Percentiles rank a stretch among this genome's conserved stretches.
phyloP scores from a whole-genome alignment of 2,113 vertebrate genomes.

The Leiothrix lutea region DNA sequence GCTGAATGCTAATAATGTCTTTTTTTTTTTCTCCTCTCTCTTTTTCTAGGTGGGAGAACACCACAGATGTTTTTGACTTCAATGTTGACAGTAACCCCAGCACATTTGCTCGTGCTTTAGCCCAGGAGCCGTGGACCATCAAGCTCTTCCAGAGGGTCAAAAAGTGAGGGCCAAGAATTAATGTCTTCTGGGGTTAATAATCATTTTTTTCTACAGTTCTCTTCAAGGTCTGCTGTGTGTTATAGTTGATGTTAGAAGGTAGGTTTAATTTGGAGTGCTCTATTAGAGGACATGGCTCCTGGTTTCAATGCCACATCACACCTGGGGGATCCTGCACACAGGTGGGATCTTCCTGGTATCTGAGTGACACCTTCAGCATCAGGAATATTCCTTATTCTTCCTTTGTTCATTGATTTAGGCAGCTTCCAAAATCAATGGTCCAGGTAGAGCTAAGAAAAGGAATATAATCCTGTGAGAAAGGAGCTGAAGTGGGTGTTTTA shows the following conservation, averaged over 20 bases:
- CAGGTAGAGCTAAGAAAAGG: neutral
- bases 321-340: neutral
- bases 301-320: neutral
- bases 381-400: neutral
- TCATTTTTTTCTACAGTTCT: neutral
- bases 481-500: neutral
- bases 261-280: neutral
- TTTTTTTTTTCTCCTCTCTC: neutral
- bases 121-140: neutral
- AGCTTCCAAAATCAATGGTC: neutral
- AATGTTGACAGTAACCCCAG: constrained; percentile 22
- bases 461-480: neutral
- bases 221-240: neutral
- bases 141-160: constrained; percentile 41
- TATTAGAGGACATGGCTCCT: neutral
- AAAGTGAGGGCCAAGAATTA: constrained; percentile 22
- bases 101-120: constrained; percentile 8
- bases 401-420: neutral
- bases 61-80: constrained; percentile 47
- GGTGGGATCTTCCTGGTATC: neutral
- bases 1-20: neutral
- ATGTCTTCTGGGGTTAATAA: neutral
- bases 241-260: neutral
- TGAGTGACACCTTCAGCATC: neutral
- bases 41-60: constrained; percentile 41